phyloP scores from a whole-genome alignment of 2,113 vertebrate genomes.

The Sinocyclocheilus anophthalmus region DNA sequence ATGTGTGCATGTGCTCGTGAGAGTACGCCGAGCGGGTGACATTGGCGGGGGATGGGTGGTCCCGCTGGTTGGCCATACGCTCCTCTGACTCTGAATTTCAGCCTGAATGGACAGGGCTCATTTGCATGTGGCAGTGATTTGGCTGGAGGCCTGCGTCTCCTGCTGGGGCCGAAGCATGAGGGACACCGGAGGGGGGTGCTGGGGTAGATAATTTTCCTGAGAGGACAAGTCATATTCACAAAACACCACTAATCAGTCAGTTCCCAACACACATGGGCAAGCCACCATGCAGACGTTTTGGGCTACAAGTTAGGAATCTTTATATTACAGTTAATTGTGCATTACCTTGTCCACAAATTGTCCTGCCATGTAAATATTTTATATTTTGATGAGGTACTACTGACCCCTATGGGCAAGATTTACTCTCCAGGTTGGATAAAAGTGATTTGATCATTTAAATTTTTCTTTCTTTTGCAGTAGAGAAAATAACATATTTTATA shows the following conservation, averaged over 20 bases:
- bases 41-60: slow-evolving; percentile 59
- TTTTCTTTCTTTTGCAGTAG: not conserved
- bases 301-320: not conserved
- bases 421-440: slow-evolving; percentile 44
- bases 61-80: slow-evolving; percentile 79
- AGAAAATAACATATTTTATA: not conserved
- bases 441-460: not conserved
- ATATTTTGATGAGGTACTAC: slow-evolving; percentile 87
- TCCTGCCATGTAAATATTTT: slow-evolving; percentile 70
- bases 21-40: slow-evolving; percentile 29
- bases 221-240: slow-evolving; percentile 82
- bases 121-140: slow-evolving; percentile 83
- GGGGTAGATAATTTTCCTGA: slow-evolving; percentile 71
- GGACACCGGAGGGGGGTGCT: slow-evolving; percentile 41
- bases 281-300: not conserved
- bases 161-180: slow-evolving; percentile 78
- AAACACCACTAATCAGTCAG: slow-evolving; percentile 81
- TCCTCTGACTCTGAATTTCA: slow-evolving; percentile 80
- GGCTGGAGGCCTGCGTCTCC: slow-evolving; percentile 82
- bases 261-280: not conserved
- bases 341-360: slow-evolving; percentile 45
- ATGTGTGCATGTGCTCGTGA: not conserved
- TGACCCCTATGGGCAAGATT: slow-evolving; percentile 96
- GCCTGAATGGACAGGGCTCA: slow-evolving; percentile 80
- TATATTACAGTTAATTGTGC: not conserved